phyloP scores from a whole-genome alignment of 1,140 invertebrate genomes.

The Heliothis subflexa region DNA sequence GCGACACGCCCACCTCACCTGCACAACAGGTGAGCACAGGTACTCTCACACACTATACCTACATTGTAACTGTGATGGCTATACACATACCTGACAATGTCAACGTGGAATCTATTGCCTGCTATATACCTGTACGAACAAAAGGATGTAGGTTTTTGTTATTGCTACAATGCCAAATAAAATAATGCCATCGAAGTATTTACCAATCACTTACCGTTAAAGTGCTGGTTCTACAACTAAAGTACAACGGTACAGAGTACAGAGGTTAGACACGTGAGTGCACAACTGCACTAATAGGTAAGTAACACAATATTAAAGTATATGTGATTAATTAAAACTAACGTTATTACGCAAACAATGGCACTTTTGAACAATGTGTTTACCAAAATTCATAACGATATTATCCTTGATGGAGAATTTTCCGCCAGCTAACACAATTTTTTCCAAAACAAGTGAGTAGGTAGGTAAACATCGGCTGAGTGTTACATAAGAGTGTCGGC shows the following conservation, averaged over 20 bases:
- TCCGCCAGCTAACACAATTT: too few species aligned
- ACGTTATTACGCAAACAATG: neutral
- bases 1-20: slow-evolving; percentile 59
- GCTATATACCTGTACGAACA: too few species aligned
- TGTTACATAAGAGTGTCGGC: neutral
- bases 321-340: neutral
- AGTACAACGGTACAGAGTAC: too few species aligned
- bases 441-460: neutral
- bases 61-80: neutral
- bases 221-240: too few species aligned
- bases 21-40: slow-evolving; percentile 43
- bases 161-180: too few species aligned
- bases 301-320: neutral
- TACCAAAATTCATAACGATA: neutral
- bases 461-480: neutral
- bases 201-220: too few species aligned
- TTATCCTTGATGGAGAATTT: too few species aligned
- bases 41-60: neutral
- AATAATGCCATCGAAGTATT: too few species aligned
- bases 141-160: too few species aligned
- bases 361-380: neutral
- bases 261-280: too few species aligned
- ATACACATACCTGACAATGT: too few species aligned
- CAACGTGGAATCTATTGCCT: too few species aligned
- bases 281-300: neutral